Percentiles rank a stretch among this genome's conserved stretches.
phyloP scores from a whole-genome alignment of 2,888 invertebrate species.

The Drosophila seclusa region DNA sequence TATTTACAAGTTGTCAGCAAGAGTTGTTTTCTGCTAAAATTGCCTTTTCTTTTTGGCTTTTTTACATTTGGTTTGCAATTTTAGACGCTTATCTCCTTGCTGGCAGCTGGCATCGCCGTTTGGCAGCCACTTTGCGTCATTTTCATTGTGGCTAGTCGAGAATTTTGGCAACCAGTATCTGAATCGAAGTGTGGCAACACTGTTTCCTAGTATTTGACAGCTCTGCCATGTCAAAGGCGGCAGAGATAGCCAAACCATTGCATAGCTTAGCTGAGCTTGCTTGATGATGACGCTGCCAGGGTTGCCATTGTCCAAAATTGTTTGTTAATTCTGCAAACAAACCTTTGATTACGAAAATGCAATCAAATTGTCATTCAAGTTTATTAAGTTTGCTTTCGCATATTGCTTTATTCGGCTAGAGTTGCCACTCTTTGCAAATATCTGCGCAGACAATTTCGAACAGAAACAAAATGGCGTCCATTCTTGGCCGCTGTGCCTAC shows the following conservation, averaged over 20 bases:
- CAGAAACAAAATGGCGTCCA: slow-evolving; percentile 50
- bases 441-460: slow-evolving; percentile 34
- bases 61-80: slow-evolving; percentile 9
- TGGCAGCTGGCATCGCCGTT: slow-evolving; percentile 7
- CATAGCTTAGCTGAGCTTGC: neutral
- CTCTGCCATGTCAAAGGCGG: neutral
- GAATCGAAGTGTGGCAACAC: slow-evolving; percentile 1
- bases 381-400: neutral
- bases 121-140: slow-evolving; percentile 14
- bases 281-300: neutral
- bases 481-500: neutral
- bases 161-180: neutral
- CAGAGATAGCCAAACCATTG: neutral
- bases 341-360: neutral
- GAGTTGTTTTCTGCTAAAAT: neutral
- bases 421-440: slow-evolving; percentile 36
- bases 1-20: too few species aligned
- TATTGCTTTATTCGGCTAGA: slow-evolving; percentile 4
- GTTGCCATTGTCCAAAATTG: neutral
- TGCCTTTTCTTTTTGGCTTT: slow-evolving; percentile 6
- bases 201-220: neutral
- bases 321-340: neutral
- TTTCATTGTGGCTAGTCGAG: neutral
- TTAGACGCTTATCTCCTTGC: slow-evolving; percentile 19
- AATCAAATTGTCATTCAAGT: neutral